Evolutionary conservation across 1,140 invertebrate genomes (phyloP).

Genomic region (Harpegnathos saltator): DNA sequence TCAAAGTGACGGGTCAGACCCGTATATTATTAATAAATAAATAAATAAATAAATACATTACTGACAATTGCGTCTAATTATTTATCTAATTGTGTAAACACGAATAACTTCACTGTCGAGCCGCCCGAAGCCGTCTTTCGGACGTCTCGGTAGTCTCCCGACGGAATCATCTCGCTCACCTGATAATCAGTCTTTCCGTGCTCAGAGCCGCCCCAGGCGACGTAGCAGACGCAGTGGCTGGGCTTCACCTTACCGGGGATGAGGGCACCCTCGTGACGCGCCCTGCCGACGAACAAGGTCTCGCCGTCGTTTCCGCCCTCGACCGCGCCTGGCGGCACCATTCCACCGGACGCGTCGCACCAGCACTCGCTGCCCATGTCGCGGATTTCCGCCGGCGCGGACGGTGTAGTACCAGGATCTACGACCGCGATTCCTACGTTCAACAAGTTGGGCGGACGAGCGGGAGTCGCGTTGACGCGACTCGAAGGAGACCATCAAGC

Average conservation of each 20-base stretch:
- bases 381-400: conserved; percentile 77
- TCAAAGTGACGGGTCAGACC: too few relatives aligned
- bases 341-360: conserved; percentile 88
- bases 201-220: conserved; percentile 92
- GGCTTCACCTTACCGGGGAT: conserved; percentile 92
- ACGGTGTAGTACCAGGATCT: conserved; percentile 72
- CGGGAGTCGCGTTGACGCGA: not conserved
- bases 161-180: too few relatives aligned
- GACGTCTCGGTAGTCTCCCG: too few relatives aligned
- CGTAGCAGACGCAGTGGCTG: conserved; percentile 90
- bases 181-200: conserved; percentile 91
- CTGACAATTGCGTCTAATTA: too few relatives aligned
- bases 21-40: too few relatives aligned
- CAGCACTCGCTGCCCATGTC: conserved; percentile 85
- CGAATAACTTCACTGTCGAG: too few relatives aligned
- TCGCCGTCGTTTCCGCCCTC: conserved; percentile 91
- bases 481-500: not conserved
- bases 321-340: conserved; percentile 90
- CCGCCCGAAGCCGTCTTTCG: too few relatives aligned
- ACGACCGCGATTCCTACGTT: conserved; percentile 17
- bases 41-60: too few relatives aligned
- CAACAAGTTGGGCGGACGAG: not conserved
- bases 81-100: too few relatives aligned
- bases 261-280: conserved; percentile 90
- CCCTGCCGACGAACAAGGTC: conserved; percentile 90